phyloP scores from a whole-genome alignment of 1,140 invertebrate genomes.

The Listronotus oregonensis region DNA sequence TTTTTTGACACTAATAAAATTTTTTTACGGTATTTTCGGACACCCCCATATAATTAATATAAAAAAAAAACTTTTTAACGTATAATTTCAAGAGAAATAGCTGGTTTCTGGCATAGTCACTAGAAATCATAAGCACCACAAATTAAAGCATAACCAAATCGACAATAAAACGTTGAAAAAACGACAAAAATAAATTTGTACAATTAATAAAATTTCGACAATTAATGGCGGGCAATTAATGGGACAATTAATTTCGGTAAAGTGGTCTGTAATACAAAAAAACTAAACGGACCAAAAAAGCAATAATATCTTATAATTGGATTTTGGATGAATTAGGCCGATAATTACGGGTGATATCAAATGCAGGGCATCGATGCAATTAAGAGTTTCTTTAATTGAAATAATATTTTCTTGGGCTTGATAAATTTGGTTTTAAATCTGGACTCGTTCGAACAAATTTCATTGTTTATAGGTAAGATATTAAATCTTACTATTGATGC shows the following conservation, averaged over 20 bases:
- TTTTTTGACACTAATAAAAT: too few relatives aligned
- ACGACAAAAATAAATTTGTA: not conserved
- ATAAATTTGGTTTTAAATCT: too few relatives aligned
- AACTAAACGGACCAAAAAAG: constrained; percentile 37
- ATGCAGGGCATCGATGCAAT: constrained; percentile 20
- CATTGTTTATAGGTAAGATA: too few relatives aligned
- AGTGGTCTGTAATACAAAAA: constrained; percentile 16
- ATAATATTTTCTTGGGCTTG: constrained; percentile 2
- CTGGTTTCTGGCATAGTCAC: too few relatives aligned
- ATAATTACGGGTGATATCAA: constrained; percentile 17
- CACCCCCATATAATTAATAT: too few relatives aligned
- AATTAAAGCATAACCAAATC: too few relatives aligned
- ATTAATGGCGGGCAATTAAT: constrained; percentile 4
- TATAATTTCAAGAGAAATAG: too few relatives aligned
- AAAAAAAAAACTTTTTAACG: too few relatives aligned
- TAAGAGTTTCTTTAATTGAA: constrained; percentile 7
- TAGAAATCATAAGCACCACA: too few relatives aligned
- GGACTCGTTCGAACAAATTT: too few relatives aligned
- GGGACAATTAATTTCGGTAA: not conserved
- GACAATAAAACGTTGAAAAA: not conserved
- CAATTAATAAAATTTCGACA: constrained; percentile 8
- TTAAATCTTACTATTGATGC: too few relatives aligned
- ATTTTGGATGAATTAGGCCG: constrained; percentile 11
- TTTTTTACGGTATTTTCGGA: too few relatives aligned
- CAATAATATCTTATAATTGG: constrained; percentile 40